Evolutionary conservation across 2,797 vertebrate species (phyloP), one percentile per base, ranked within the genome.

Genomic region (Pogonophryne albipinna): DNA sequence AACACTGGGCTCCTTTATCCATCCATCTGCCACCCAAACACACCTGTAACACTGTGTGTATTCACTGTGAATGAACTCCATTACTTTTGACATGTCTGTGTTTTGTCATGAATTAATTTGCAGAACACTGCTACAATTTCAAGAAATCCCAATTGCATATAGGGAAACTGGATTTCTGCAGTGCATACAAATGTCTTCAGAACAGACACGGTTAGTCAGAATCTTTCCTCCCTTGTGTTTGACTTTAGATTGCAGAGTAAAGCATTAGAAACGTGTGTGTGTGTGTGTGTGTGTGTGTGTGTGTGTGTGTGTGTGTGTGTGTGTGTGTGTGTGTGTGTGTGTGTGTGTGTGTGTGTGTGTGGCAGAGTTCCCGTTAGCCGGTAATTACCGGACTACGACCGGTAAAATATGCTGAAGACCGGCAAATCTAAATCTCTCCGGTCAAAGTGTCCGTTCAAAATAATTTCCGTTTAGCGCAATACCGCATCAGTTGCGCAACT

Each of bases 321-420:
- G 62, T 88, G 79, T 59, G 66, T 64, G 86, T 88, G 79, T 59
- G 66, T 64, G 86, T 88, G 79, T 59, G 66, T 64, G 86, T 88
- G 79, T 59, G 66, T 64, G 86, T 88, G 79, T 59, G n/a, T n/a
- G n/a, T n/a, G n/a, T n/a, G n/a, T n/a, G n/a, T n/a, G n/a, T n/a
- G n/a, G n/a, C n/a, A n/a, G n/a, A n/a, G n/a, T n/a, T n/a, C n/a
- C n/a, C n/a, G n/a, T n/a, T n/a, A n/a, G n/a, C n/a, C n/a, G n/a
- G n/a, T n/a, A n/a, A n/a, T n/a, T n/a, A n/a, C n/a, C n/a, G n/a
- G n/a, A n/a, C n/a, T n/a, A n/a, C n/a, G n/a, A n/a, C n/a, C n/a
- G n/a, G n/a, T n/a, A n/a, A n/a, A n/a, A n/a, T n/a, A n/a, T n/a
- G n/a, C n/a, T n/a, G n/a, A n/a, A n/a, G n/a, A n/a, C n/a, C n/a